phyloP scores from a whole-genome alignment of 1,140 invertebrate species.

The Dysdera silvatica region DNA sequence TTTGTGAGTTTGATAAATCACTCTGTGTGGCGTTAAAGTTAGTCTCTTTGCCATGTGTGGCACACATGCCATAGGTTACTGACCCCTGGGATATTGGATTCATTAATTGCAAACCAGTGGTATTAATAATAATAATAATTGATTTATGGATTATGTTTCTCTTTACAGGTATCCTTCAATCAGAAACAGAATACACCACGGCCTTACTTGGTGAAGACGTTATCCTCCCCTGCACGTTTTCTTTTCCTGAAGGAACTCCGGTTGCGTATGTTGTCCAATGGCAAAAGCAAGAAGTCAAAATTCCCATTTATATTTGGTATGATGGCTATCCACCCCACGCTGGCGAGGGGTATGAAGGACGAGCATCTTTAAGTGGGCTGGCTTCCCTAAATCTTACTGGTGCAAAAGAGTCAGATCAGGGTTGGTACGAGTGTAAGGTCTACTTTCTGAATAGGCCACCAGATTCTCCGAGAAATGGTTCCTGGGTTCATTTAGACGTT shows the following conservation, averaged over 20 bases:
- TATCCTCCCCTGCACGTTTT: conserved; percentile 91
- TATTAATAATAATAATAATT: background rate
- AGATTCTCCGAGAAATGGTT: conserved; percentile 61
- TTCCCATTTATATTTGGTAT: conserved; percentile 94
- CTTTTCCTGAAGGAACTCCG: conserved; percentile 83
- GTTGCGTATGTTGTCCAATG: conserved; percentile 93
- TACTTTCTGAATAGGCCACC: conserved; percentile 74
- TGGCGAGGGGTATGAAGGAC: conserved; percentile 78
- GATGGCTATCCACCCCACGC: conserved; percentile 89
- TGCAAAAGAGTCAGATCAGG: conserved; percentile 83
- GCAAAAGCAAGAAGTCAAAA: conserved; percentile 67
- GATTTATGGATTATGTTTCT: background rate
- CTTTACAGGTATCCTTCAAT: conserved; percentile 21
- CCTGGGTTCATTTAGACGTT: conserved; percentile 92
- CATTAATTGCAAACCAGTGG: background rate
- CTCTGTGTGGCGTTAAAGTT: no score
- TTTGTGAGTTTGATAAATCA: background rate
- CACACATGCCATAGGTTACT: no score
- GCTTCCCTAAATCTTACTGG: conserved; percentile 87
- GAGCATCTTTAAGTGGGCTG: conserved; percentile 73
- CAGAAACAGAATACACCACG: conserved; percentile 72
- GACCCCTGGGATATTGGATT: background rate
- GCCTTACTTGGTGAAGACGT: conserved; percentile 89
- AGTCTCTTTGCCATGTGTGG: no score
- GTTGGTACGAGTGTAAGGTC: conserved; percentile 95